Conservation (phyloP, 2,113 vertebrate species). For the Ibidorhyncha struthersii region DNA sequence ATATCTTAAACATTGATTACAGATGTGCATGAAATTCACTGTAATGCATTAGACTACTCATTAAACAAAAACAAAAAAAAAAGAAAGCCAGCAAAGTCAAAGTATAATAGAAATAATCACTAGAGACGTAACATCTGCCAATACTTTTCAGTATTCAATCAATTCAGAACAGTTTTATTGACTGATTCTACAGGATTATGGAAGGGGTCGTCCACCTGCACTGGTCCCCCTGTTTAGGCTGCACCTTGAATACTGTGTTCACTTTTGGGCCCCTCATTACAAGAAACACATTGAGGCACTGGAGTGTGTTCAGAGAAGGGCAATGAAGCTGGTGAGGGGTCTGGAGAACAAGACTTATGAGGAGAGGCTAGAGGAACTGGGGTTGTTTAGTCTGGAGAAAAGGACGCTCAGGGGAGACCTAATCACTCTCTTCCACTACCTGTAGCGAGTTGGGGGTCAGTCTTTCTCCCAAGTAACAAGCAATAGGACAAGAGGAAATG, state of each 20-base stretch:
- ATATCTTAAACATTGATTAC: background rate
- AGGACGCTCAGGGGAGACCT: background rate
- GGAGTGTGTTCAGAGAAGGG: background rate
- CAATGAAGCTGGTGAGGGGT: background rate
- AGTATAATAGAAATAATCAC: background rate
- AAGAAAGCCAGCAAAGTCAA: background rate
- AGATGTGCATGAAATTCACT: background rate
- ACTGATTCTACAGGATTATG: background rate
- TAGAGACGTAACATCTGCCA: background rate
- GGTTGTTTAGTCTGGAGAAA: background rate
- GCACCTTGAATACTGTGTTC: background rate
- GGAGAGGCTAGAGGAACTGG: background rate
- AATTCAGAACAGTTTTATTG: background rate
- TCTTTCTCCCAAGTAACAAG: background rate
- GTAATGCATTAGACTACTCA: background rate
- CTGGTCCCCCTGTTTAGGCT: background rate
- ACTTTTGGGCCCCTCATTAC: background rate
- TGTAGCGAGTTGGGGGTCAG: rapidly evolving
- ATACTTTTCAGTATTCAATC: background rate
- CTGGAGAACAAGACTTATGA: background rate
- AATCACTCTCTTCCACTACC: background rate
- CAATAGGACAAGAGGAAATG: background rate
- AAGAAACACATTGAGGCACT: background rate
- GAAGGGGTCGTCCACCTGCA: rapidly evolving
- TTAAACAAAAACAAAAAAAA: background rate